Conservation (phyloP, 2,797 vertebrate species). For the Darevskia nairensis region DNA sequence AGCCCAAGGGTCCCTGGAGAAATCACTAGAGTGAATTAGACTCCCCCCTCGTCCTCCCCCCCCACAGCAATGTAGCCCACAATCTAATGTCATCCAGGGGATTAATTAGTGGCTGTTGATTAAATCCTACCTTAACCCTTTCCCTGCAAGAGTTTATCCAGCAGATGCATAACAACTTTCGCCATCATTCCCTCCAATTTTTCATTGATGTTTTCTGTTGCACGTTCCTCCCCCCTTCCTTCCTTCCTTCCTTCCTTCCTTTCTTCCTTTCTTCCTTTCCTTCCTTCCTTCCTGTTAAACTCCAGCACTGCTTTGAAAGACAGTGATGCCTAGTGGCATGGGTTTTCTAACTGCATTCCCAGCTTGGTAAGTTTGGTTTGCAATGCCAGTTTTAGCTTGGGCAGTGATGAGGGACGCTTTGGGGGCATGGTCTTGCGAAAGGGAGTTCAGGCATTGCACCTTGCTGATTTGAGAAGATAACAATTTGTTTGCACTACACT, state of each 20-base stretch:
- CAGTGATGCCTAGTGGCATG: not conserved
- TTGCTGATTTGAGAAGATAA: too few species aligned
- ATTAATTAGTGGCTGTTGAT: slow-evolving; percentile 65
- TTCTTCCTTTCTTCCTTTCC: too few species aligned
- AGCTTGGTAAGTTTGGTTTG: not conserved
- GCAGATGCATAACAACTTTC: not conserved
- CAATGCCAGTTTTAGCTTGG: too few species aligned
- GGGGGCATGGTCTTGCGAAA: too few species aligned
- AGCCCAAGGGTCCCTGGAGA: slow-evolving; percentile 54
- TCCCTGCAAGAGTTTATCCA: not conserved
- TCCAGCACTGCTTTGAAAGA: not conserved
- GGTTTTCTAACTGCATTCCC: not conserved
- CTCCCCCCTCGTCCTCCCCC: not conserved
- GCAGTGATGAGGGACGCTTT: not conserved
- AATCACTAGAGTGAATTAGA: slow-evolving; percentile 65
- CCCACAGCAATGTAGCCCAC: slow-evolving; percentile 27
- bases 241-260: not conserved
- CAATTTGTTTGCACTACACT: not conserved
- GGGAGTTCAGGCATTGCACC: not conserved
- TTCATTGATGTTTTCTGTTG: not conserved
- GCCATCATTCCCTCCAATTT: too few species aligned
- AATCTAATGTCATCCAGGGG: slow-evolving; percentile 64
- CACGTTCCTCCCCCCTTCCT: too few species aligned
- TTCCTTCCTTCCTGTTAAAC: not conserved
- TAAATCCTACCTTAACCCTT: slow-evolving; percentile 61